Evolutionary conservation across 1,140 invertebrate genomes (phyloP), one percentile per base, ranked within the genome.

Genomic region (Brachionus angularis): DNA sequence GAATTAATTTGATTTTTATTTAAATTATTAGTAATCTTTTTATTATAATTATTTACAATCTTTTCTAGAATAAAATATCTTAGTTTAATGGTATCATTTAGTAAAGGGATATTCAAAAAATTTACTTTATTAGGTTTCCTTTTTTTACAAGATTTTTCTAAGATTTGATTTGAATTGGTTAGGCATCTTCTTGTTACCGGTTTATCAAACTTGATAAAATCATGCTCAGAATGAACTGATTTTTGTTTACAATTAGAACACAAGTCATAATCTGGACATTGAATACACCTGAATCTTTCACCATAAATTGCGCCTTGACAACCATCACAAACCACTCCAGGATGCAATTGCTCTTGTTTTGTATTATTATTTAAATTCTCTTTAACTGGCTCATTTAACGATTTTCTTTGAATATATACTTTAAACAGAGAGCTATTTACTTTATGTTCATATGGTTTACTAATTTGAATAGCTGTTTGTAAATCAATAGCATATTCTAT

Each of bases 251-350:
- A 96, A 1, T 75, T 76, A 5, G 81, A 77, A 79, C 92, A 96
- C 33, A 96, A 81, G 78, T 96, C 92, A 79, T 83, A 95, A 79
- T 95, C 88, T 1, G 82, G 77, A 74, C 92, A 95, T 34, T 86
- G 81, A 0, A 89, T 78, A 77, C 92, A 95, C 79, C 92, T 93
- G 83, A 91, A 95, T 16, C 92, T 86, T 74, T 86, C 88, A 3
- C 91, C 91, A 36, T 77, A 71, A 1, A 95, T 82, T 0, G 73
- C 27, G 0, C 77, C 76, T 14, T 85, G 79, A 74, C 91, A 95
- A 2, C 80, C 84, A 80, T 95, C 90, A 76, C 92, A 96, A 1
- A 84, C 75, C 0, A 94, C 84, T 10, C 82, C 81, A n/a, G 76
- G 77, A 76, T 92, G 90, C 34, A 36, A 14, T 64, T 47, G 33